These are phyloP conservation scores for Lutjanus campechanus DNA, from an alignment of 2,797 vertebrate species.

Conservation along the genomic window DNA sequence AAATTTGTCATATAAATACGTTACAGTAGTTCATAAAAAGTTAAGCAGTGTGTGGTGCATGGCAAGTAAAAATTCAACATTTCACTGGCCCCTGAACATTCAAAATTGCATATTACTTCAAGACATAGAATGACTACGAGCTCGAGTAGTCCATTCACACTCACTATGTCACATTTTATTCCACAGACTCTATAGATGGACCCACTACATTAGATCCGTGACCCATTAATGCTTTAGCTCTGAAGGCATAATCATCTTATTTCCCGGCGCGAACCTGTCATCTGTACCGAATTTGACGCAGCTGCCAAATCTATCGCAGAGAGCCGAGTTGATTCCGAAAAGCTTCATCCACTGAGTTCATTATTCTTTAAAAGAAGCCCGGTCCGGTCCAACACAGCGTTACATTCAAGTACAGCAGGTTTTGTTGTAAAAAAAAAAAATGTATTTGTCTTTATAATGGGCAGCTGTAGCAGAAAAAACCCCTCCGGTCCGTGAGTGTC, in stretches of 20 bases:
- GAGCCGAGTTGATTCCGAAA: not conserved
- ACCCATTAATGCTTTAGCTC: constrained; percentile 29
- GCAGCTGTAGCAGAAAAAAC: not conserved
- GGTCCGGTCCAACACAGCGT: not conserved
- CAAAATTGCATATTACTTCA: too few relatives aligned
- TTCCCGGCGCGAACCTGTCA: constrained; percentile 2
- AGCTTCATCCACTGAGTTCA: constrained; percentile 10
- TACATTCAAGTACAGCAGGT: not conserved
- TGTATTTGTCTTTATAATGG: not conserved
- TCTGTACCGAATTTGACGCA: not conserved
- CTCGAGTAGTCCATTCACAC: not conserved
- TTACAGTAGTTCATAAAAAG: not conserved
- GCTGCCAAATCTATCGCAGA: constrained; percentile 13
- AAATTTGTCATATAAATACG: not conserved
- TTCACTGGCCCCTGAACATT: too few relatives aligned
- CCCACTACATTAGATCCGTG: not conserved
- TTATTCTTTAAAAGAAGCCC: not conserved
- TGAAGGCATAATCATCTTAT: constrained; percentile 9
- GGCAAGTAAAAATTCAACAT: too few relatives aligned
- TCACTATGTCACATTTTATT: not conserved
- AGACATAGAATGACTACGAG: rapidly evolving
- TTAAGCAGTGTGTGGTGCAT: not conserved
- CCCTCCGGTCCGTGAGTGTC: not conserved
- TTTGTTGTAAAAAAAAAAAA: constrained; percentile 5
- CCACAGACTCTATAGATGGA: not conserved